Percentiles rank a stretch among this genome's conserved stretches.
Conservation (phyloP, 2,797 vertebrate species). For the Loris lydekkerianus region DNA sequence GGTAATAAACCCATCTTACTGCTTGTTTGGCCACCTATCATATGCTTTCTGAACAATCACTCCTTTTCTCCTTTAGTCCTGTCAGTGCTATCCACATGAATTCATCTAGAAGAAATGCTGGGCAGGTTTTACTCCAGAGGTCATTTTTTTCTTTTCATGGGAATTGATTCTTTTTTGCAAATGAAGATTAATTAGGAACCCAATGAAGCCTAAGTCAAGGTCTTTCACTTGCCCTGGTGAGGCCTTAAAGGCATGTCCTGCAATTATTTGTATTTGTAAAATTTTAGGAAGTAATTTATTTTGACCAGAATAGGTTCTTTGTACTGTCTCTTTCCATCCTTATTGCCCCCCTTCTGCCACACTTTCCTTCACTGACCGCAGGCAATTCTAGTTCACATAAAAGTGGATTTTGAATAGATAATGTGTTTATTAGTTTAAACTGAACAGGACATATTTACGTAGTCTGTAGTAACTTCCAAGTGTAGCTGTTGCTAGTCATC, state of each 20-base stretch:
- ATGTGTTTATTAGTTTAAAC: background rate
- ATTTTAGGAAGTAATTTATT: background rate
- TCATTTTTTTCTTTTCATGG: background rate
- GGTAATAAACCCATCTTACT: constrained; percentile 29
- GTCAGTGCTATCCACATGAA: background rate
- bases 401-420: background rate
- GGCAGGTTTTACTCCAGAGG: background rate
- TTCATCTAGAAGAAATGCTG: background rate
- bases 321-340: background rate
- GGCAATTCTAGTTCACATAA: background rate
- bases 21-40: background rate
- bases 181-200: background rate
- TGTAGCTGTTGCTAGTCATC: background rate
- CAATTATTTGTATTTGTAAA: constrained; percentile 22
- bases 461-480: background rate
- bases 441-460: background rate
- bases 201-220: background rate
- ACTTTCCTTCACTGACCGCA: background rate
- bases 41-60: background rate
- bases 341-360: background rate
- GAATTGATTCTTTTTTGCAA: background rate
- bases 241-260: too few relatives aligned
- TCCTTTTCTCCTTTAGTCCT: background rate
- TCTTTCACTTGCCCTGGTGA: background rate
- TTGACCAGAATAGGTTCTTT: background rate